Conservation (phyloP, 2,888 invertebrate species). For the Cephus runcator region DNA sequence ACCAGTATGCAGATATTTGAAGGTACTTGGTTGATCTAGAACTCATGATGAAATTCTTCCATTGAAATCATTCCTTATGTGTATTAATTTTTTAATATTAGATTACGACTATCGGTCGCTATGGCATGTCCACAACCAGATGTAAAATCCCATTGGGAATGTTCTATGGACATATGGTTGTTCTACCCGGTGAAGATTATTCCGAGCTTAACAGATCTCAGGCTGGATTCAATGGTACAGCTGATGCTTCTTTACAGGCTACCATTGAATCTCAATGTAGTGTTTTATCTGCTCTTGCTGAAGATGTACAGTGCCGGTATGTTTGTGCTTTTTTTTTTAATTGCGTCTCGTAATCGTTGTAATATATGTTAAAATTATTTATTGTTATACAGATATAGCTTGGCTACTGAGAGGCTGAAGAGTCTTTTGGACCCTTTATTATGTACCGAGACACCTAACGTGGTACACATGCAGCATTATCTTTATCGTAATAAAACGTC, state of each 20-base stretch:
- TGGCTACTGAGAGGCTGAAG: slow-evolving; percentile 86
- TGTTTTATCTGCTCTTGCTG: slow-evolving; percentile 76
- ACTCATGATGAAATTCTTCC: not conserved
- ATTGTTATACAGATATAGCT: slow-evolving; percentile 67
- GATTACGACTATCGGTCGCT: slow-evolving; percentile 92
- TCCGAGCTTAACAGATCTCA: slow-evolving; percentile 55
- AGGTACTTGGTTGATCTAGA: slow-evolving; percentile 68
- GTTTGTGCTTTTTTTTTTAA: slow-evolving; percentile 13
- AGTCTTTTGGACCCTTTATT: slow-evolving; percentile 81
- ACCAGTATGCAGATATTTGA: slow-evolving; percentile 88
- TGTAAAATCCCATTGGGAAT: slow-evolving; percentile 93
- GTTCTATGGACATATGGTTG: slow-evolving; percentile 90
- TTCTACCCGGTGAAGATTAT: slow-evolving; percentile 71
- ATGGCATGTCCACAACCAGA: slow-evolving; percentile 90
- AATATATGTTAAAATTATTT: not conserved
- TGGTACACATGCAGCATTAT: slow-evolving; percentile 86
- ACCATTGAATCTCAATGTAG: slow-evolving; percentile 72
- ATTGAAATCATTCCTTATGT: not conserved
- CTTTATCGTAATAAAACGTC: slow-evolving; percentile 68
- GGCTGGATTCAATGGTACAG: slow-evolving; percentile 48
- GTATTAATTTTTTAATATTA: slow-evolving; percentile 53
- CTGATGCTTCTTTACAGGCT: slow-evolving; percentile 47
- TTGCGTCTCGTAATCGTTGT: not conserved
- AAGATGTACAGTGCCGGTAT: slow-evolving; percentile 83
- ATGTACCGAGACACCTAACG: slow-evolving; percentile 83